Evolutionary conservation across 2,888 invertebrate genomes (phyloP).

Genomic region (Tubiluchus corallicola): DNA sequence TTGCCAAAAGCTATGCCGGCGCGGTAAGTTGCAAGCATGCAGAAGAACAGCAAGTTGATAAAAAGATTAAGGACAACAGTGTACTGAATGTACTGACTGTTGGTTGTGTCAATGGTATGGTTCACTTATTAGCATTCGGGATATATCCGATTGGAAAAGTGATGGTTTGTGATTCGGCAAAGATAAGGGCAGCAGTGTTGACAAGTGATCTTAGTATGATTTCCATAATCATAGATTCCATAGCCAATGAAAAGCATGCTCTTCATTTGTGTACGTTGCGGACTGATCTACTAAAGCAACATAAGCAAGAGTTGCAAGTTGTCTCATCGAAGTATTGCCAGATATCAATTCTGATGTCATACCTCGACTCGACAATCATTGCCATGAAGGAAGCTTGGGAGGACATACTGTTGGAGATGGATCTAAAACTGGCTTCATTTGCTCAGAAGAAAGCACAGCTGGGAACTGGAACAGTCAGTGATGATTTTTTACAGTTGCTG

Average conservation of each 20-base stretch:
- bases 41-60: constrained; percentile 27
- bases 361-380: too few species aligned
- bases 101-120: constrained; percentile 50
- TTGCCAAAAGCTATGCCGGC: constrained; percentile 25
- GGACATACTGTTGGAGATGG: constrained; percentile 78
- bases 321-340: constrained; percentile 55
- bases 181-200: constrained; percentile 42
- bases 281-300: constrained; percentile 43
- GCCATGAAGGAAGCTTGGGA: constrained; percentile 69
- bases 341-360: constrained; percentile 46
- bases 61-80: constrained; percentile 26
- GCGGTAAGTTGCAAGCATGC: constrained; percentile 27
- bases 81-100: constrained; percentile 52
- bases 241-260: constrained; percentile 30
- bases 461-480: constrained; percentile 55
- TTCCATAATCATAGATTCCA: constrained; percentile 41
- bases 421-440: constrained; percentile 72
- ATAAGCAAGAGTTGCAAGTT: constrained; percentile 42
- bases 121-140: constrained; percentile 55
- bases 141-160: constrained; percentile 52
- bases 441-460: constrained; percentile 37
- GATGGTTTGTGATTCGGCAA: constrained; percentile 12
- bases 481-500: constrained; percentile 71
- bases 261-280: constrained; percentile 30
- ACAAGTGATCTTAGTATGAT: constrained; percentile 50